A percentile compares a stretch with the other conserved stretches of the same genome.
Evolutionary conservation across 1,140 invertebrate genomes (phyloP).

Genomic region (Cyclargus thomasi): DNA sequence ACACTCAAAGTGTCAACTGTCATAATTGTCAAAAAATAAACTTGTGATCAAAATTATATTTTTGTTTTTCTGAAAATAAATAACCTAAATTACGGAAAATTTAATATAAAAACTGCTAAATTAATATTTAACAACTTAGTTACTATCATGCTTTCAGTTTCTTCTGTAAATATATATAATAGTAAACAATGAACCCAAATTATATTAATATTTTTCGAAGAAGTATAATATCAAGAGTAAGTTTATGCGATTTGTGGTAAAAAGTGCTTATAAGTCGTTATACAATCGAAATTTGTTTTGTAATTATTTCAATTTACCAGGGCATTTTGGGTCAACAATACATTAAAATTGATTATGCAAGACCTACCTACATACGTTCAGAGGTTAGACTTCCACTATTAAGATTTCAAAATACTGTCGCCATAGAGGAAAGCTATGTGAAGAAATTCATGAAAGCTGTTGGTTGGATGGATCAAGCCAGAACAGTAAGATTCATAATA

Average conservation of each 20-base stretch:
- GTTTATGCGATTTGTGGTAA: constrained; percentile 10
- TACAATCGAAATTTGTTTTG: background rate
- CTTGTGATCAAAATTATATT: too few species aligned
- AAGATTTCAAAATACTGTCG: constrained; percentile 44
- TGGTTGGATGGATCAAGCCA: constrained; percentile 65
- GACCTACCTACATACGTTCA: constrained; percentile 27
- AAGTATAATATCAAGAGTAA: constrained; percentile 34
- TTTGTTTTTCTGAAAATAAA: too few species aligned
- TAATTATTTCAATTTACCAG: constrained; percentile 27
- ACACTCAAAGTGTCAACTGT: too few species aligned
- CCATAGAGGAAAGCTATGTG: constrained; percentile 59
- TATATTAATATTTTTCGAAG: constrained; percentile 34
- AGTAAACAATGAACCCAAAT: background rate
- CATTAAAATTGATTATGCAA: constrained; percentile 41
- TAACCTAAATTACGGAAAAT: too few species aligned
- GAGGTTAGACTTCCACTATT: background rate
- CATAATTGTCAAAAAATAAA: too few species aligned
- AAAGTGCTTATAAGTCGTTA: background rate
- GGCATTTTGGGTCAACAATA: constrained; percentile 30
- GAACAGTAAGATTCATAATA: constrained; percentile 44
- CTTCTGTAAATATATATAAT: background rate
- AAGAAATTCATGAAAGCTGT: constrained; percentile 71
- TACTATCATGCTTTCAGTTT: background rate
- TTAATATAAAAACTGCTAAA: too few species aligned
- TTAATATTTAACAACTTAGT: too few species aligned